These are phyloP conservation scores for Cettia cetti DNA, from an alignment of 2,113 vertebrate genomes.

Conservation along the genomic window DNA sequence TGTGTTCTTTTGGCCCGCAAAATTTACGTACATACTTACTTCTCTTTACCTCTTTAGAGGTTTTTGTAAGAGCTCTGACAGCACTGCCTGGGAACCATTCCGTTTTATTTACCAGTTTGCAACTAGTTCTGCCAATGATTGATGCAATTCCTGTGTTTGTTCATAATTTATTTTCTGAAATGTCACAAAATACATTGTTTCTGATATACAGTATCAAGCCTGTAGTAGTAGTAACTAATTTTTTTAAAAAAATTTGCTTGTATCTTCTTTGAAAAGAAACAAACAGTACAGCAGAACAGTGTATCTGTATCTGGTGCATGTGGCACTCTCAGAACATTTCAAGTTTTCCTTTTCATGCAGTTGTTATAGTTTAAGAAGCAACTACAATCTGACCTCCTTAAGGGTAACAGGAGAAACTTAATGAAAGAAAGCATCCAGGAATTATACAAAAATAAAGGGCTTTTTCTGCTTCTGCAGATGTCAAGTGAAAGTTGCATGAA, in stretches of 20 bases:
- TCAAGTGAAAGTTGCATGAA: neutral
- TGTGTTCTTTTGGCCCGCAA: neutral
- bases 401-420: neutral
- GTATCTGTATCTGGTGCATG: neutral
- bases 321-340: neutral
- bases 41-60: neutral
- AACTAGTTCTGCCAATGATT: neutral
- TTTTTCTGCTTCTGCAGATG: neutral
- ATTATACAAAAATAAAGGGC: neutral
- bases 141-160: neutral
- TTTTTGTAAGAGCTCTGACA: neutral
- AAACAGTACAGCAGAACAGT: neutral
- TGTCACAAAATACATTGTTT: neutral
- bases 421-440: conserved; percentile 28
- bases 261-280: neutral
- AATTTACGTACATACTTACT: neutral
- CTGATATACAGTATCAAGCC: neutral
- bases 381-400: conserved; percentile 3
- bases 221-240: neutral
- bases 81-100: neutral
- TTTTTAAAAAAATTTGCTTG: neutral
- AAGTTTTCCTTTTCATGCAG: neutral
- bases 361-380: conserved; percentile 11
- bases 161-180: neutral
- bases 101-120: neutral